phyloP scores from a whole-genome alignment of 2,888 invertebrate species.

The Mesopsocus fuscifrons region DNA sequence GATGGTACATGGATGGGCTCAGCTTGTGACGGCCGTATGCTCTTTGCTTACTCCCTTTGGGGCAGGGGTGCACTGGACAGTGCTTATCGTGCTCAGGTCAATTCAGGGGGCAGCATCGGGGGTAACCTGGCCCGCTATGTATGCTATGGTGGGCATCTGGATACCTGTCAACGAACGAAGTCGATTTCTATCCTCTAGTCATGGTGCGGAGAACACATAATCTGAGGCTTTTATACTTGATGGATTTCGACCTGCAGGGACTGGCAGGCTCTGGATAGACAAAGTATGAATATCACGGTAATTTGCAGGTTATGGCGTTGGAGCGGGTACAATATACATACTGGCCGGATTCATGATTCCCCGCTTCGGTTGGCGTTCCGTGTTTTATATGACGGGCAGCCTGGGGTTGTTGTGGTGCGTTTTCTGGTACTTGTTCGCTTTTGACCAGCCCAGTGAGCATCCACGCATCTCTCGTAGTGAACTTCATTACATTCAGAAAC shows the following conservation, averaged over 20 bases:
- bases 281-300: slow-evolving; percentile 1
- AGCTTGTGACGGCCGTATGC: no score
- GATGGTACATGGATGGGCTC: slow-evolving; percentile 48
- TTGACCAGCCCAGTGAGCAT: slow-evolving; percentile 44
- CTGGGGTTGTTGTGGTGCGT: slow-evolving; percentile 44
- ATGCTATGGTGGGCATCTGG: slow-evolving; percentile 51
- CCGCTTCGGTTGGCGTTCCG: no score
- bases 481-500: no score
- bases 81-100: slow-evolving; percentile 44
- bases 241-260: no score
- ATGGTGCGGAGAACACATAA: slow-evolving; percentile 31
- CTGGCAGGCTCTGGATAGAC: no score
- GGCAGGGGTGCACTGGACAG: slow-evolving; percentile 37
- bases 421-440: slow-evolving; percentile 47
- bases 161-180: slow-evolving; percentile 50
- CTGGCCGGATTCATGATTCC: slow-evolving; percentile 48
- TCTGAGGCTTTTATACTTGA: no score
- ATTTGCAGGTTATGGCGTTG: slow-evolving; percentile 44
- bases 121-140: slow-evolving; percentile 57
- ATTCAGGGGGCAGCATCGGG: slow-evolving; percentile 54
- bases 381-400: slow-evolving; percentile 49
- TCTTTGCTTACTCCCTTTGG: slow-evolving; percentile 41
- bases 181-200: slow-evolving; percentile 55
- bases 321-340: slow-evolving; percentile 50
- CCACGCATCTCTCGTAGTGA: slow-evolving; percentile 46